Percentiles rank a stretch among this genome's conserved stretches.
phyloP scores from a whole-genome alignment of 2,113 vertebrate species.

The Thomomys bottae region DNA sequence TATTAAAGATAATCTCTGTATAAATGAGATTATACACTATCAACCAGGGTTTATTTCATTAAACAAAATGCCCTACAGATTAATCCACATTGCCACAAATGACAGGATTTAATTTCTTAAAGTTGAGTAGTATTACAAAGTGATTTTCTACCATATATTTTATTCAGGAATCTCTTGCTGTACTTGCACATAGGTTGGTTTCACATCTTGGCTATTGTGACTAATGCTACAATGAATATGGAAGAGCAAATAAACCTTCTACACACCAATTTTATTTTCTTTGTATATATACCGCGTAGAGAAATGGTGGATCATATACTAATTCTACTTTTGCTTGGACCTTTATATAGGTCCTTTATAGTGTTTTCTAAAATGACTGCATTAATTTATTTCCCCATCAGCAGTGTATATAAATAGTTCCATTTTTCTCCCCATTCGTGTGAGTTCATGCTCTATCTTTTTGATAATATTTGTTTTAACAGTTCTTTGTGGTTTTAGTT shows the following conservation, averaged over 20 bases:
- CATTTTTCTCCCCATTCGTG: background rate
- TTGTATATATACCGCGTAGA: background rate
- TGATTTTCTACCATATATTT: background rate
- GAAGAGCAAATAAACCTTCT: background rate
- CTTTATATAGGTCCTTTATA: background rate
- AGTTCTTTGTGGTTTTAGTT: background rate
- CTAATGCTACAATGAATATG: background rate
- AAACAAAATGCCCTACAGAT: too few relatives aligned
- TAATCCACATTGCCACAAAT: background rate
- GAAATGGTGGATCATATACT: background rate
- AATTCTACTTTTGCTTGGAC: background rate
- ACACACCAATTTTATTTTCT: background rate
- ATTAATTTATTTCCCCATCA: background rate
- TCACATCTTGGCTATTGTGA: background rate
- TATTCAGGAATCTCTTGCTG: background rate
- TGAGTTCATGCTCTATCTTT: background rate
- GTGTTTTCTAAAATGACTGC: background rate
- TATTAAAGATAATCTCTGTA: background rate
- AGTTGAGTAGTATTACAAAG: background rate
- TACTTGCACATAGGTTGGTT: background rate
- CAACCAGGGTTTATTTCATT: background rate
- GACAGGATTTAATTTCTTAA: background rate
- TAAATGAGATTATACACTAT: background rate
- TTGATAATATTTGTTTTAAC: background rate
- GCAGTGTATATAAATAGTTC: background rate